These are phyloP conservation scores for Muschampia plurimacula DNA, from an alignment of 2,888 invertebrate species.

Conservation along the genomic window DNA sequence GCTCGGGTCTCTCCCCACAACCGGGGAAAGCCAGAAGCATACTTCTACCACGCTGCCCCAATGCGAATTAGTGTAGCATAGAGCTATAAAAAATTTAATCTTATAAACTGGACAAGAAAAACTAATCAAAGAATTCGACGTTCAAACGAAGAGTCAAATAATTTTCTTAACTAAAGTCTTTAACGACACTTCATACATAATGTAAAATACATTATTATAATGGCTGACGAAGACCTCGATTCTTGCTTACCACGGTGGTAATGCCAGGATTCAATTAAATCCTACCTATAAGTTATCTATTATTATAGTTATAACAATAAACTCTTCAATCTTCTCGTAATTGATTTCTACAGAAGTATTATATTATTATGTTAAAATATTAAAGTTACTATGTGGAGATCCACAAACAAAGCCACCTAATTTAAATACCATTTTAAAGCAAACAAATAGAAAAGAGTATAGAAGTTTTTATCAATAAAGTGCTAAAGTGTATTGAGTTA, in stretches of 20 bases:
- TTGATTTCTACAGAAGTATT: constrained; percentile 5
- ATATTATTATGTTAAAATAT: not conserved
- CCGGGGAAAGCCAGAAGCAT: no score
- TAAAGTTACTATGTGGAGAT: no score
- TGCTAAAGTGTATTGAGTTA: not conserved
- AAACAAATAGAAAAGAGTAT: no score
- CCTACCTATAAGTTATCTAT: not conserved
- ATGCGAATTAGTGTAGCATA: no score
- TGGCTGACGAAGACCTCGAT: constrained; percentile 36
- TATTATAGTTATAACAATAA: not conserved
- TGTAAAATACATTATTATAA: constrained; percentile 4
- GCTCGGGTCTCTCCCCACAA: no score
- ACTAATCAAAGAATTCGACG: not conserved
- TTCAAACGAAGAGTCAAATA: constrained; percentile 16
- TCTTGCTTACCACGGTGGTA: constrained; percentile 30
- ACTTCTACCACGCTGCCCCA: no score
- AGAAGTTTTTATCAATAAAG: no score
- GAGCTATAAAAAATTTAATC: not conserved
- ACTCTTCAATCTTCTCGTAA: not conserved
- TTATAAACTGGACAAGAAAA: not conserved
- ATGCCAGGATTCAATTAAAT: constrained; percentile 17
- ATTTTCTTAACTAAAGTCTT: constrained; percentile 24
- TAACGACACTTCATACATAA: constrained; percentile 13
- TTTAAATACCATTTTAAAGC: no score
- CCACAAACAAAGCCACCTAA: no score